Conservation (phyloP, 2,888 invertebrate genomes). For the Furcula furcula region DNA sequence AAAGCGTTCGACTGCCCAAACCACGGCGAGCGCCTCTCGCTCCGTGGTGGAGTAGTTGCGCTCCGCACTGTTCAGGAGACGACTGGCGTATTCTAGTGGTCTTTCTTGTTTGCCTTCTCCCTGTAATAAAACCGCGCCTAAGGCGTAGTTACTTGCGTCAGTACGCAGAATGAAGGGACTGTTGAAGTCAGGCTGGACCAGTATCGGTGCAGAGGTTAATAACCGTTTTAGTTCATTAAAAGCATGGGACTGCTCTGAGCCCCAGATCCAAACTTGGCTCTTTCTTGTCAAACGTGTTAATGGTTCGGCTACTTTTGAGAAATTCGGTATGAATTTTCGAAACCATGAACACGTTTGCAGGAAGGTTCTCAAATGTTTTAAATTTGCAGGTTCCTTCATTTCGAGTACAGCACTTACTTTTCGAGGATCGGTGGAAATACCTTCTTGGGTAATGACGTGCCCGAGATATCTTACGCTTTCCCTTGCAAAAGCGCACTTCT, state of each 20-base stretch:
- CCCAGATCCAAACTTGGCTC: constrained; percentile 29
- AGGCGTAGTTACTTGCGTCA: constrained; percentile 36
- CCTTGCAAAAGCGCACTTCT: constrained; percentile 30
- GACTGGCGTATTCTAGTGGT: constrained; percentile 26
- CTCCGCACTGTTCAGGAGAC: constrained; percentile 32
- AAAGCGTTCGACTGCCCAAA: constrained; percentile 24
- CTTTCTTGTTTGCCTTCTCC: constrained; percentile 22
- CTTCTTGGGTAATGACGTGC: constrained; percentile 19
- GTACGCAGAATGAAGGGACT: constrained; percentile 34
- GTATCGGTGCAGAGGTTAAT: constrained; percentile 24
- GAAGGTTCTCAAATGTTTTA: constrained; percentile 22
- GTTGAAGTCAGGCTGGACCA: constrained; percentile 24
- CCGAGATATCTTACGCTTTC: constrained; percentile 21
- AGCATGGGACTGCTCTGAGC: constrained; percentile 12
- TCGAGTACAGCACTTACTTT: constrained; percentile 17
- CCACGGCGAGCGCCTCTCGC: constrained; percentile 43
- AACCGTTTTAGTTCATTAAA: constrained; percentile 18
- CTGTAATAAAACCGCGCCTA: constrained; percentile 27
- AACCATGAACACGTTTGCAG: constrained; percentile 41
- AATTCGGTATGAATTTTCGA: constrained; percentile 30
- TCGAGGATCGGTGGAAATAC: constrained; percentile 14
- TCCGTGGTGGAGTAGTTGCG: constrained; percentile 54
- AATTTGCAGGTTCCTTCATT: constrained; percentile 14
- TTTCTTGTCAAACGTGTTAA: constrained; percentile 35
- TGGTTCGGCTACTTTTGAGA: constrained; percentile 31